Percentiles rank a stretch among this genome's conserved stretches.
These are phyloP conservation scores for Otus scops DNA, from an alignment of 2,797 vertebrate genomes.

Conservation along the genomic window DNA sequence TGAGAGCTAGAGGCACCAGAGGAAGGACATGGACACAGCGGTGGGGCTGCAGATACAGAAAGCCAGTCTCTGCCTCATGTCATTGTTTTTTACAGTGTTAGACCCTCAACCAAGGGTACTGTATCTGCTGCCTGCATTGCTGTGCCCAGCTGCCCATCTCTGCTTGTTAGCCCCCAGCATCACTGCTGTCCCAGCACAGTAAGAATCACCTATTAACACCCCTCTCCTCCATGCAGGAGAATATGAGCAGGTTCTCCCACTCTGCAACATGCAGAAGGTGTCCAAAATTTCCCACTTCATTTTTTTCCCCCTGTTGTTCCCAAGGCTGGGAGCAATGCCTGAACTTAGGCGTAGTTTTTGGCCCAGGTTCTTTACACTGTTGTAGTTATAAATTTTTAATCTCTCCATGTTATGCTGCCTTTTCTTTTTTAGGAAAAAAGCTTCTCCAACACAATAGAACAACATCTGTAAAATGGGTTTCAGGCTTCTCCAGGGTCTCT, in stretches of 20 bases:
- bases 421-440: neutral
- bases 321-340: neutral
- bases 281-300: neutral
- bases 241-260: neutral
- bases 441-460: neutral
- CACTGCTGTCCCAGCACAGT: accelerated
- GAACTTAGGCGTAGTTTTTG: neutral
- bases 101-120: neutral
- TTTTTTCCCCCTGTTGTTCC: neutral
- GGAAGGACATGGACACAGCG: neutral
- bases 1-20: neutral
- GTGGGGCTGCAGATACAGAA: neutral
- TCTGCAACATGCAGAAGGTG: neutral
- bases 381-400: neutral
- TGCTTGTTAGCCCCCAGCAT: neutral
- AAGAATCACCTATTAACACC: neutral
- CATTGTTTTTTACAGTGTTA: neutral
- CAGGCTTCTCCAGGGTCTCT: neutral
- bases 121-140: neutral
- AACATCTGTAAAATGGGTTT: neutral
- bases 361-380: neutral
- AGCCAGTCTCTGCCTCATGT: neutral
- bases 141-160: neutral
- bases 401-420: neutral
- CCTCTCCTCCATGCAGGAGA: neutral